phyloP scores from a whole-genome alignment of 2,113 vertebrate species.

The Xiphophorus couchianus region DNA sequence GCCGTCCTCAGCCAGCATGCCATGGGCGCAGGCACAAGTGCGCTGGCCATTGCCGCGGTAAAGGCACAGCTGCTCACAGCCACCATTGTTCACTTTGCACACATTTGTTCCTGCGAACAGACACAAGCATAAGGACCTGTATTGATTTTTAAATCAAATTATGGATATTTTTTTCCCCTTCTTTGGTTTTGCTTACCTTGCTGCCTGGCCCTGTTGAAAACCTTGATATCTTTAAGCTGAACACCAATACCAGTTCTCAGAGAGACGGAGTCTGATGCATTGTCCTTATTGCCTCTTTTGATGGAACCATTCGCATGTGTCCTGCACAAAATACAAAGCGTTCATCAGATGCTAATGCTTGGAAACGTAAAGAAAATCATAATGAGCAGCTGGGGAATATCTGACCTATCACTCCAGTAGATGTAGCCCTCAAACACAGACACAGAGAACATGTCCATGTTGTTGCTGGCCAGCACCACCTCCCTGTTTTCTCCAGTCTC shows the following conservation, averaged over 20 bases:
- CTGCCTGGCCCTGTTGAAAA: conserved; percentile 94
- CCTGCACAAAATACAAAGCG: conserved; percentile 68
- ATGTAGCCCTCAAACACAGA: conserved; percentile 96
- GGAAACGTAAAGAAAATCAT: conserved; percentile 1
- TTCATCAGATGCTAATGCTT: not conserved
- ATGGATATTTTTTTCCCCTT: not conserved
- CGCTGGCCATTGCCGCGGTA: conserved; percentile 83
- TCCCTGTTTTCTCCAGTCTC: conserved; percentile 93
- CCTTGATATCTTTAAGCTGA: conserved; percentile 98
- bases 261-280: conserved; percentile 91
- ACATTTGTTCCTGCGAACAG: conserved; percentile 88
- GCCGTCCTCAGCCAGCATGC: conserved; percentile 89
- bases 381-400: not conserved
- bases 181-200: conserved; percentile 80
- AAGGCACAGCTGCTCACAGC: conserved; percentile 94
- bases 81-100: conserved; percentile 90
- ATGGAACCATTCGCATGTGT: conserved; percentile 98
- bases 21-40: conserved; percentile 93
- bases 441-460: conserved; percentile 99
- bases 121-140: not conserved
- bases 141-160: not conserved
- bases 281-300: conserved; percentile 94
- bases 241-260: conserved; percentile 93
- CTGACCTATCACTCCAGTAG: conserved; percentile 96
- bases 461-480: conserved; percentile 93